Conservation (phyloP, 2,113 vertebrate species). For the Buteo buteo region DNA sequence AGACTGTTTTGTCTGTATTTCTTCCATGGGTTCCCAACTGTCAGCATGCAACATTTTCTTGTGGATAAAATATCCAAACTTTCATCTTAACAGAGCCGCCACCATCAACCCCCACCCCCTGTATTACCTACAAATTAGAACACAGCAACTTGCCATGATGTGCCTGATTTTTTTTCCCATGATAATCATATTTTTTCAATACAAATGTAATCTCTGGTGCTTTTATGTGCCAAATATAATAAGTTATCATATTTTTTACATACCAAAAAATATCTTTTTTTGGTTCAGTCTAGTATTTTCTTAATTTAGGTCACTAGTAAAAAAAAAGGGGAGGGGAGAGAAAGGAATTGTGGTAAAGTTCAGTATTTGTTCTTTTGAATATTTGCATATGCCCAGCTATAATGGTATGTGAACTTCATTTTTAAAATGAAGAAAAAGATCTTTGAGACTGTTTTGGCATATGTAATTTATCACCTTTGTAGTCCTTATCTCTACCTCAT, state of each 20-base stretch:
- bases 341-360: background rate
- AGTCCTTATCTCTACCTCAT: background rate
- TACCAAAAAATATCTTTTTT: background rate
- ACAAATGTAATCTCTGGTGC: background rate
- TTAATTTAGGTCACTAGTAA: background rate
- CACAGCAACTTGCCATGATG: background rate
- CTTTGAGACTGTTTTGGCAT: background rate
- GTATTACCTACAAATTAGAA: background rate
- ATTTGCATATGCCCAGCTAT: background rate
- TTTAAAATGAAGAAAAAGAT: background rate
- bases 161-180: background rate
- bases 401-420: background rate
- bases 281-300: background rate
- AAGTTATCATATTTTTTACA: background rate
- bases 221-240: background rate
- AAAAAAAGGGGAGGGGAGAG: background rate
- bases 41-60: background rate
- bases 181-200: background rate
- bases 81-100: background rate
- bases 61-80: background rate
- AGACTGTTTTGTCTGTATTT: background rate
- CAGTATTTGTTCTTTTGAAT: background rate
- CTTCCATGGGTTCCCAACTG: background rate
- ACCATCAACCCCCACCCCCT: fast-evolving
- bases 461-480: background rate